Base-by-base conservation (phyloP, 2,113 vertebrate species). In the Vimba vimba region DNA sequence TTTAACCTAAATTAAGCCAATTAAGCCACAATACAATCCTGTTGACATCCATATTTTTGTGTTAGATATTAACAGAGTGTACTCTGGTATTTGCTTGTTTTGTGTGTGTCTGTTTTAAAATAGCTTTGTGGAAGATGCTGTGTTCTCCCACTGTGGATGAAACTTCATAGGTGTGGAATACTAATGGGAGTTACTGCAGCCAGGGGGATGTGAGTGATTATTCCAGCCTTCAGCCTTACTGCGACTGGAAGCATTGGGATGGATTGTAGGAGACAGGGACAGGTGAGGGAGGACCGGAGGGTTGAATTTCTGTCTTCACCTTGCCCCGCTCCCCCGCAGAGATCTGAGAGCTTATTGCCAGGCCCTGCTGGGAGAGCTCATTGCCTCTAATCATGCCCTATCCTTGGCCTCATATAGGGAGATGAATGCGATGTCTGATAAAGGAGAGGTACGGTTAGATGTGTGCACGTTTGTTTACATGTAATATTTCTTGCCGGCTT, bases 141-240 rank as follows among this genome's bases (percentile, higher is more conserved):
- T 33, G 45, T 69, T 82, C 80, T 36, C 64, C 80, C 19, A 3
- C 64, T 69, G 62, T 39, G 66, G 19, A 36, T 2, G 15, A 36
- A 15, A 19, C 27, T 45, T 69, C 55, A 69, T 59, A 88, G 86
- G 87, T 89, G 86, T 88, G 84, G 91, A 92, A 92, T 93, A 91
- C 90, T 87, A 92, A 93, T 90, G 87, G 90, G 57, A 69, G 86
- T 91, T 47, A n/a, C 30, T 86, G 25, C 69, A 60, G 66, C 90
- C 87, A 71, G 78, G 80, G 87, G 83, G 87, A 89, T 91, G 84
- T 83, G 57, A 85, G 88, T 83, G 81, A 90, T 90, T 90, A 86
- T 87, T 85, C 87, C 82, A 69, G 62, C 62, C 13, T 68, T 69
- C 60, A 66, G 43, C 68, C 76, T 86, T 69, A 76, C n/a, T 88